phyloP scores from a whole-genome alignment of 2,888 invertebrate genomes.

The Drosophila planitibia region DNA sequence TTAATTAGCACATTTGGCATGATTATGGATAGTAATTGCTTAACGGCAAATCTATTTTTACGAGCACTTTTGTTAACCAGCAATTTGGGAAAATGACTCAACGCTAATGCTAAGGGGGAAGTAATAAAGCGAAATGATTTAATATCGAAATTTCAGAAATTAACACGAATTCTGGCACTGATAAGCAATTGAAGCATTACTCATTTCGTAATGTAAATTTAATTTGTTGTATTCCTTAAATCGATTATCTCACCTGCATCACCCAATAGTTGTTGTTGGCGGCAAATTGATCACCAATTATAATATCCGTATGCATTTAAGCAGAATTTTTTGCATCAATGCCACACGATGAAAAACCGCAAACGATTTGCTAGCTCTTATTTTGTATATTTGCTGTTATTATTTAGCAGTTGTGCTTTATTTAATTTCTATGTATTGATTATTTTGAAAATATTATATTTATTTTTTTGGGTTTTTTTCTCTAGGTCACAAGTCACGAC shows the following conservation, averaged over 20 bases:
- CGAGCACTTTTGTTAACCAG: slow-evolving; percentile 17
- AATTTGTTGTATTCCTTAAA: background rate
- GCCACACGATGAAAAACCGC: slow-evolving; percentile 24
- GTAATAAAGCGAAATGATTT: slow-evolving; percentile 11
- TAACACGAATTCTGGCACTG: background rate
- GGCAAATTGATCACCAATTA: slow-evolving; percentile 86
- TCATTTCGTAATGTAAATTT: background rate
- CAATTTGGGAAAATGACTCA: slow-evolving; percentile 18
- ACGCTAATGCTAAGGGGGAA: slow-evolving; percentile 17
- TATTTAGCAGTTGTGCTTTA: slow-evolving; percentile 12
- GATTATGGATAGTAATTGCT: slow-evolving; percentile 65
- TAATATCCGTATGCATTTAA: slow-evolving; percentile 86
- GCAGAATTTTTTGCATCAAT: slow-evolving; percentile 70
- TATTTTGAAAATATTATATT: slow-evolving; percentile 4
- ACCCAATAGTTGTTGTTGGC: slow-evolving; percentile 86
- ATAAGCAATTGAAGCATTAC: background rate
- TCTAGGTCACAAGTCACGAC: slow-evolving; percentile 62
- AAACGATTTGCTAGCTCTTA: slow-evolving; percentile 12
- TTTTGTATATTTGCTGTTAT: slow-evolving; percentile 2
- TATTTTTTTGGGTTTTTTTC: slow-evolving; percentile 4
- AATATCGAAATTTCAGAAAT: slow-evolving; percentile 1
- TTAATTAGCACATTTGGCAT: slow-evolving; percentile 72
- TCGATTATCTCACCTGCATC: slow-evolving; percentile 84
- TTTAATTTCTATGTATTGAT: slow-evolving; percentile 13
- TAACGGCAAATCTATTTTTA: slow-evolving; percentile 35